Evolutionary conservation across 2,113 vertebrate genomes (phyloP).

Genomic region (Rattus rattus): DNA sequence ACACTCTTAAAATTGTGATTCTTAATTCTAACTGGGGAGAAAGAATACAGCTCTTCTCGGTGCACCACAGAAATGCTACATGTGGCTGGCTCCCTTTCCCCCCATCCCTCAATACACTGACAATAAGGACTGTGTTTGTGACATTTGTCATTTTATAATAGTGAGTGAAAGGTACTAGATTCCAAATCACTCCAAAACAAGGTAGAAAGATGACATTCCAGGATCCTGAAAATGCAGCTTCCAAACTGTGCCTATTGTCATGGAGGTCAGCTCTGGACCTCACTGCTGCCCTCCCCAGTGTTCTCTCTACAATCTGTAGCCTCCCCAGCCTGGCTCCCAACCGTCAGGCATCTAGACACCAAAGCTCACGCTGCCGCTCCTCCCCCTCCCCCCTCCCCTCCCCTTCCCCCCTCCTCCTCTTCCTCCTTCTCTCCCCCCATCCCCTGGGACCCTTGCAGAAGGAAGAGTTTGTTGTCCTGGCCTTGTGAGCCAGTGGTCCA

Average conservation of each 20-base stretch:
- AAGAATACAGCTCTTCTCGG: background rate
- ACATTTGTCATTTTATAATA: conserved; percentile 28
- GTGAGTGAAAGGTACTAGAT: background rate
- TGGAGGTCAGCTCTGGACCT: background rate
- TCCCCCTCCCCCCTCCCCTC: background rate
- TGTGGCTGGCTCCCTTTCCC: background rate
- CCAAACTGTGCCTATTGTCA: background rate
- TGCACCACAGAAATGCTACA: background rate
- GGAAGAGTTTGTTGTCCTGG: conserved; percentile 54
- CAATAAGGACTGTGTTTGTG: conserved; percentile 18
- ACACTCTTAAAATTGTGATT: background rate
- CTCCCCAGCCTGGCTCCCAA: background rate
- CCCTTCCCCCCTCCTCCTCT: conserved; percentile 14
- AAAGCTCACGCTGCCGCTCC: background rate
- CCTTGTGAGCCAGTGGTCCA: conserved; percentile 52
- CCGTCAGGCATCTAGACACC: background rate
- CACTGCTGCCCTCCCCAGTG: background rate
- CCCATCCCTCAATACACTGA: background rate
- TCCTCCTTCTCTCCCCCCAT: background rate
- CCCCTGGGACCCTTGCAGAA: conserved; percentile 30
- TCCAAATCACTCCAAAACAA: conserved; percentile 53
- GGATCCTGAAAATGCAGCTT: background rate
- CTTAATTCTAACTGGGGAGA: background rate
- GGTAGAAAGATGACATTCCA: background rate
- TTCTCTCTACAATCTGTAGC: background rate